Evolutionary conservation across 2,888 invertebrate genomes (phyloP), one percentile per base, ranked within the genome.

Genomic region (Cyclophora punctaria): DNA sequence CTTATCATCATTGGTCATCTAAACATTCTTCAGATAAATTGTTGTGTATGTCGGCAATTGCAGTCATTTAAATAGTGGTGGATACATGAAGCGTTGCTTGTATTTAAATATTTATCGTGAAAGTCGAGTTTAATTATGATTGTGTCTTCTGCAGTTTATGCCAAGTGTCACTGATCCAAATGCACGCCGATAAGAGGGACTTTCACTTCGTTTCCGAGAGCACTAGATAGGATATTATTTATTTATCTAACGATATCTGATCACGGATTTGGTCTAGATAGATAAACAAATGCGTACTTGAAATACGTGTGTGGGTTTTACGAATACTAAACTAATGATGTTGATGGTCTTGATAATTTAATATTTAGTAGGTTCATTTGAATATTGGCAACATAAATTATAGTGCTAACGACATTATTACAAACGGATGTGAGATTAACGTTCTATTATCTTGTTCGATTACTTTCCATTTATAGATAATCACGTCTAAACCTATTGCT

Each of bases 131-230:
- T 77, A 74, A 75, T 73, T 71, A 5, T 37, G 20, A 70, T 76
- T 76, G 75, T 73, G 70, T 75, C 63, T 75, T 75, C 68, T 70
- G 77, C 66, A 69, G 71, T 62, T 60, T 55, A 64, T 64, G 44
- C 64, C 61, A 69, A 71, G 66, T 76, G 75, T 79, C 75, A 72
- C 75, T 69, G 68, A 65, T 74, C 70, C 74, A 73, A 67, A 67
- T 66, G 57, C 64, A 63, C 56, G 66, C 63, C 60, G 69, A 67
- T 75, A 74, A 72, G 67, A 71, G 64, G 63, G 64, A 85, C 85
- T 86, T 86, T 86, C 85, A 81, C 85, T 82, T 68, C 58, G 63
- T 58, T 64, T 68, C 66, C 51, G 68, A 71, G 69, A 73, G 64
- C 67, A 67, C 68, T 59, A 67, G 67, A 75, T 81, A 78, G 75